Percentiles rank a stretch among this genome's conserved stretches.
These are phyloP conservation scores for Numenius arquata DNA, from an alignment of 2,113 vertebrate species.

Conservation along the genomic window DNA sequence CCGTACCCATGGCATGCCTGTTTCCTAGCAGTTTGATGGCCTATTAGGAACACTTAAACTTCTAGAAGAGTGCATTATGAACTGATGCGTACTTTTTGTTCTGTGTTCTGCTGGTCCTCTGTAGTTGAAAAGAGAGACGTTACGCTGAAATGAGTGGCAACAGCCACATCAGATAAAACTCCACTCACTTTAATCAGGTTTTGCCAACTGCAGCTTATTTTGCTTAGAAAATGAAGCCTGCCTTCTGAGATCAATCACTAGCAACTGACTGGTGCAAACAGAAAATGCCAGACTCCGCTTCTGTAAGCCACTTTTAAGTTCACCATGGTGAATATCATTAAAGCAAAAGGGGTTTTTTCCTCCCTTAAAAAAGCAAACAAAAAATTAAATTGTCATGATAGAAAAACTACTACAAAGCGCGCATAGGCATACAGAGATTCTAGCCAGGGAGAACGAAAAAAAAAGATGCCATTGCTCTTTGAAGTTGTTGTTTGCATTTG, in stretches of 20 bases:
- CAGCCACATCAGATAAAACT: conserved; percentile 1
- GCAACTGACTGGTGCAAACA: background rate
- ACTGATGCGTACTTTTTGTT: background rate
- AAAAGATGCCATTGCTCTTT: background rate
- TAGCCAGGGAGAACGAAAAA: background rate
- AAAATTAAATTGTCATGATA: background rate
- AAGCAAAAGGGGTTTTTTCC: background rate
- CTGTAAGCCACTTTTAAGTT: conserved; percentile 38
- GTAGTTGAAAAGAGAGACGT: background rate
- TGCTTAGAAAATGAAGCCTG: conserved; percentile 28
- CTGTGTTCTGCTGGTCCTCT: background rate
- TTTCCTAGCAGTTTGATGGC: background rate
- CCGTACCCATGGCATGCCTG: accelerated
- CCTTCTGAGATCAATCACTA: conserved; percentile 7
- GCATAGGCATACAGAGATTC: background rate
- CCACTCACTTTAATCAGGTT: conserved; percentile 37
- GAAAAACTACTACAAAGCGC: background rate
- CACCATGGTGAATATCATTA: background rate
- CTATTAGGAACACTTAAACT: background rate
- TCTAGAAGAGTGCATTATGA: background rate
- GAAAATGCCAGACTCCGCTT: background rate
- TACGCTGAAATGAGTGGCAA: background rate
- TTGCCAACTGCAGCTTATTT: conserved; percentile 8
- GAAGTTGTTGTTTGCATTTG: conserved; percentile 12
- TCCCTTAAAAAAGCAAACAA: background rate